phyloP scores from a whole-genome alignment of 2,797 vertebrate genomes.

The Cyclopterus lumpus region DNA sequence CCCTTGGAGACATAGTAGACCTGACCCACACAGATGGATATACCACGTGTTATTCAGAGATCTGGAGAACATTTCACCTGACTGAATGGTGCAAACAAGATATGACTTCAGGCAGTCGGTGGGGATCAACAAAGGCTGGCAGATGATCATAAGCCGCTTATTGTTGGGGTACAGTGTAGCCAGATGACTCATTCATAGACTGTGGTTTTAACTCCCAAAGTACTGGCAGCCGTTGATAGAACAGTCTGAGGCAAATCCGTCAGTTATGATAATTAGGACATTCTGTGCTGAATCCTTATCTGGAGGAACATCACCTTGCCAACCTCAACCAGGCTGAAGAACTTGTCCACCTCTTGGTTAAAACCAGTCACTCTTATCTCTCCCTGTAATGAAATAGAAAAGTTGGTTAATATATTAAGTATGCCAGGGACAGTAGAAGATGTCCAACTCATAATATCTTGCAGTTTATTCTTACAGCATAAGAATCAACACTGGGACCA shows the following conservation, averaged over 20 bases:
- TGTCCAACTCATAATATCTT: not conserved
- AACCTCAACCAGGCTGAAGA: constrained; percentile 90
- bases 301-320: constrained; percentile 89
- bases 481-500: not conserved
- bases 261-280: constrained; percentile 36
- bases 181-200: constrained; percentile 70
- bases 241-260: constrained; percentile 47
- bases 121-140: constrained; percentile 68
- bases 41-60: constrained; percentile 57
- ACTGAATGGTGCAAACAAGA: constrained; percentile 67
- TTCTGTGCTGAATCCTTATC: constrained; percentile 31
- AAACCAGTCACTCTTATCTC: constrained; percentile 97
- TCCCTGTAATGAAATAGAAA: constrained; percentile 83
- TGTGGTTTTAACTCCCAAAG: constrained; percentile 62
- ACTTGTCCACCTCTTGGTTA: constrained; percentile 97
- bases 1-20: constrained; percentile 96
- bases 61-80: constrained; percentile 54
- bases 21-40: constrained; percentile 76
- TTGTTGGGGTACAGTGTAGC: constrained; percentile 62
- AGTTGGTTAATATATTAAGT: not conserved
- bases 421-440: not conserved
- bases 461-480: not conserved
- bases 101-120: constrained; percentile 58
- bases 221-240: constrained; percentile 59
- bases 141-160: constrained; percentile 77